phyloP scores from a whole-genome alignment of 1,140 invertebrate species.

The Drosophila burlai region DNA sequence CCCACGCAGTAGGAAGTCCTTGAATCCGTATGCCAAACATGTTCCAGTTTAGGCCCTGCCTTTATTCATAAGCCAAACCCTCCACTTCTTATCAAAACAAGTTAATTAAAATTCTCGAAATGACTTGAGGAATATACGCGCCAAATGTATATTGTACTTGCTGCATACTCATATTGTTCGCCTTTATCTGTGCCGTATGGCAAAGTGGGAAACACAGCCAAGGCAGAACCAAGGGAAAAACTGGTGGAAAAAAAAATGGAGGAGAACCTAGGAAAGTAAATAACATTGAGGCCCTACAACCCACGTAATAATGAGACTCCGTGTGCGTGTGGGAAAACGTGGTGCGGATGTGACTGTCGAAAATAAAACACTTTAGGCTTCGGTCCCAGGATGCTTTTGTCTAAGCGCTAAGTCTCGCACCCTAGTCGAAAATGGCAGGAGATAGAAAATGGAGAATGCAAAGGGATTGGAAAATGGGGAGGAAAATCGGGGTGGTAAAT shows the following conservation, averaged over 20 bases:
- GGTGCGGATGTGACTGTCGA: slow-evolving; percentile 72
- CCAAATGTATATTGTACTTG: slow-evolving; percentile 40
- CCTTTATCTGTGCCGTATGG: slow-evolving; percentile 53
- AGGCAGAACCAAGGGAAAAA: slow-evolving; percentile 10
- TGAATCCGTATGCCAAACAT: slow-evolving; percentile 36
- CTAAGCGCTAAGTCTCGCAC: slow-evolving; percentile 71
- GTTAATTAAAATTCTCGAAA: slow-evolving; percentile 80
- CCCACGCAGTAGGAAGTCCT: neutral
- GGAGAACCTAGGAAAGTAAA: slow-evolving; percentile 61
- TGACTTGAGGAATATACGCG: slow-evolving; percentile 54
- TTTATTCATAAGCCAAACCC: slow-evolving; percentile 28
- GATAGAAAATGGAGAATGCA: slow-evolving; percentile 16
- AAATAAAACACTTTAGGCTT: slow-evolving; percentile 70
- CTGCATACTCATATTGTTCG: slow-evolving; percentile 65
- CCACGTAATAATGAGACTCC: slow-evolving; percentile 64
- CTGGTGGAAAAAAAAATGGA: slow-evolving; percentile 13
- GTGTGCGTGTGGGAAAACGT: slow-evolving; percentile 53
- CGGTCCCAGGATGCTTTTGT: slow-evolving; percentile 67
- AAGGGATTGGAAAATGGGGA: neutral
- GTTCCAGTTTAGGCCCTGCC: slow-evolving; percentile 3
- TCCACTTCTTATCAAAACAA: slow-evolving; percentile 57
- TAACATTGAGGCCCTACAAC: slow-evolving; percentile 50
- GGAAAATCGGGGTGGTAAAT: neutral
- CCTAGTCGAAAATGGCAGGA: slow-evolving; percentile 9
- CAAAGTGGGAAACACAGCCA: slow-evolving; percentile 6